A percentile compares a stretch with the other conserved stretches of the same genome.
Evolutionary conservation across 2,113 vertebrate genomes (phyloP).

Genomic region (Rana temporaria): DNA sequence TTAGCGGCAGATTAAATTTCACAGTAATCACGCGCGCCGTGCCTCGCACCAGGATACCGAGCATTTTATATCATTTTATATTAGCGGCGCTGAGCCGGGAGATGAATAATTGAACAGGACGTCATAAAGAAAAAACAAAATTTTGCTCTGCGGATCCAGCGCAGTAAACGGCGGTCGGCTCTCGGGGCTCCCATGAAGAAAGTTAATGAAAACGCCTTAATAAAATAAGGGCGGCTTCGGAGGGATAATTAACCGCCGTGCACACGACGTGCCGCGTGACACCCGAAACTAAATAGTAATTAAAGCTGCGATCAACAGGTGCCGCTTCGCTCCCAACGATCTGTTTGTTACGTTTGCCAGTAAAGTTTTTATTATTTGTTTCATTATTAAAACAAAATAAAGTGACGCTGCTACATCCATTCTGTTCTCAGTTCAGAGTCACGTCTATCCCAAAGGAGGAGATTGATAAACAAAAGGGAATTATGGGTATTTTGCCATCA

Average conservation of each 20-base stretch:
- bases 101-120: conserved; percentile 34
- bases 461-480: too few species aligned
- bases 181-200: conserved; percentile 24
- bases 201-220: conserved; percentile 35
- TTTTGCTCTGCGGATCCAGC: not conserved
- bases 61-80: not conserved
- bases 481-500: too few species aligned
- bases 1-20: not conserved
- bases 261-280: not conserved
- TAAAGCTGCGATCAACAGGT: conserved; percentile 28
- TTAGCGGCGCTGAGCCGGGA: not conserved
- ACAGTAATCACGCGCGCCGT: not conserved
- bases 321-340: not conserved
- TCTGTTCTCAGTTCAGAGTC: not conserved
- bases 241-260: conserved; percentile 35
- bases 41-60: not conserved
- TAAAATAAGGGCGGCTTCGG: conserved; percentile 13
- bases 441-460: too few species aligned
- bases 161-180: not conserved
- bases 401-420: not conserved
- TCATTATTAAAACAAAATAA: conserved; percentile 4
- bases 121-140: conserved; percentile 20
- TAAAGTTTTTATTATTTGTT: not conserved
- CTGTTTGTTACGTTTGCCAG: not conserved
- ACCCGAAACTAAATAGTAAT: conserved; percentile 8